Evolutionary conservation across 2,113 vertebrate genomes (phyloP).

Genomic region (Poecilia latipinna): DNA sequence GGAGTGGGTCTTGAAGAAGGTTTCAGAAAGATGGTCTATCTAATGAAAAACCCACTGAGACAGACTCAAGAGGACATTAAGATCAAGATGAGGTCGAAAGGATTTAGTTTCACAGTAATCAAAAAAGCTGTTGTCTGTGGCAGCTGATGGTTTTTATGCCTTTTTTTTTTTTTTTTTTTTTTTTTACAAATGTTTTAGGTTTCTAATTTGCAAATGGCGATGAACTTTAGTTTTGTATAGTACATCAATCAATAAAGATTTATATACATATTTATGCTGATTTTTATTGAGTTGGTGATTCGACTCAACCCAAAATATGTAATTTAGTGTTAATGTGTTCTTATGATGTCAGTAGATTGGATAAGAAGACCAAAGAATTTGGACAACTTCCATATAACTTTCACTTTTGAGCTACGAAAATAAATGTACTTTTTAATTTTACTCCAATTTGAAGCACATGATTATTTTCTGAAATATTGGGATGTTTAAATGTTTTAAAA

Average conservation of each 20-base stretch:
- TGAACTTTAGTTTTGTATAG: background rate
- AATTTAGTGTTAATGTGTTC: too few relatives aligned
- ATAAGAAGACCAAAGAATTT: too few relatives aligned
- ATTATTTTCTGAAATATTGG: background rate
- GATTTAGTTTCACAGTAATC: conserved; percentile 45
- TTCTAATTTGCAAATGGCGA: background rate
- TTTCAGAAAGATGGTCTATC: conserved; percentile 76
- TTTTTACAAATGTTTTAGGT: background rate
- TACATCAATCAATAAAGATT: background rate
- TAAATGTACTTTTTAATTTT: background rate
- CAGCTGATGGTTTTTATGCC: conserved; percentile 27
- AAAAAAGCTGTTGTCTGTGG: conserved; percentile 47
- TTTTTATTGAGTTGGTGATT: background rate
- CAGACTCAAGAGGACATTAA: conserved; percentile 68
- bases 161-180: background rate
- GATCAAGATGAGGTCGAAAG: conserved; percentile 63
- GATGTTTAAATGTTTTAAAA: too few relatives aligned
- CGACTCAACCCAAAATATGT: too few relatives aligned
- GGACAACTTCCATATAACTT: background rate
- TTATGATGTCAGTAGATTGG: too few relatives aligned
- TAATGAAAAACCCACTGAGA: conserved; percentile 79
- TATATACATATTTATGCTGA: background rate
- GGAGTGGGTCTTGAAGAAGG: conserved; percentile 84
- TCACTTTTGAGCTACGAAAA: background rate
- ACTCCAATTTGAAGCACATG: background rate